These are phyloP conservation scores for Dendrocincla tyrannina DNA, from an alignment of 2,797 vertebrate genomes.

Conservation along the genomic window DNA sequence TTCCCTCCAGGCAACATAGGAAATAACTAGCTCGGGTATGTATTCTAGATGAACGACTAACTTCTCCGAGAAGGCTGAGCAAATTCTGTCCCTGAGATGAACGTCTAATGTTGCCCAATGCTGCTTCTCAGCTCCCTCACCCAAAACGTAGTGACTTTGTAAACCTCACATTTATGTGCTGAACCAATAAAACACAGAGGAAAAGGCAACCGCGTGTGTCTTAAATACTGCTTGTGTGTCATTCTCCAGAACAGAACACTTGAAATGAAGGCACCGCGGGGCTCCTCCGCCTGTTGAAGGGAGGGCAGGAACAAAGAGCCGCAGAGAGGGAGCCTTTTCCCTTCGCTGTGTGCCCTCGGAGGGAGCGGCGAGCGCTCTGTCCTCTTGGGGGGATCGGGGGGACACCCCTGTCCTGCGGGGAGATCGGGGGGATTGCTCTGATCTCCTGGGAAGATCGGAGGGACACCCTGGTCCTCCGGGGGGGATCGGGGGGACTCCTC, in stretches of 20 bases:
- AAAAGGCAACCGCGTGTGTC: background rate
- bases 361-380: background rate
- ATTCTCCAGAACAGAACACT: background rate
- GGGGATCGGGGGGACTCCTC: no score
- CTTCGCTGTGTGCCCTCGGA: background rate
- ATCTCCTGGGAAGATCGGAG: no score
- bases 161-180: background rate
- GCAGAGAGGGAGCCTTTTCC: background rate
- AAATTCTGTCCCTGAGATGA: background rate
- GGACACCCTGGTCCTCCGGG: no score
- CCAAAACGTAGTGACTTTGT: background rate
- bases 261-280: background rate
- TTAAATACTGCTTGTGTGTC: background rate
- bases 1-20: background rate
- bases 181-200: background rate
- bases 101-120: fast-evolving
- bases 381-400: no score
- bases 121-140: background rate
- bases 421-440: no score
- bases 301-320: background rate
- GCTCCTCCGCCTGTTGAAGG: background rate
- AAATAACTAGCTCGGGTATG: background rate
- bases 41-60: background rate
- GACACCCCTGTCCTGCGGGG: no score
- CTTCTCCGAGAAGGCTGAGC: background rate